Evolutionary conservation across 2,113 vertebrate species (phyloP), one percentile per base, ranked within the genome.

Genomic region (Channa argus): DNA sequence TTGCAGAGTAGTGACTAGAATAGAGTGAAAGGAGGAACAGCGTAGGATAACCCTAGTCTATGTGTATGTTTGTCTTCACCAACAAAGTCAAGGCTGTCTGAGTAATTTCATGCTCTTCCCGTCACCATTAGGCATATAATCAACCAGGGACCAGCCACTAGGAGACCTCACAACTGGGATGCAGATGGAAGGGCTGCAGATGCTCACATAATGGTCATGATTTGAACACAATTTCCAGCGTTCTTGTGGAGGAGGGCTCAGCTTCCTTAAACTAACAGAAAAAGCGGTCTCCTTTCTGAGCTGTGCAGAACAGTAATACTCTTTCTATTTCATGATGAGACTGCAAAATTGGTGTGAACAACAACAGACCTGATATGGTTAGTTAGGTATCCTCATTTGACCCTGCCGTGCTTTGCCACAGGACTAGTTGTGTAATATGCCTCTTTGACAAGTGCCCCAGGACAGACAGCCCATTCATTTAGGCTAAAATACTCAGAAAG

Each of bases 91-190:
- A 66, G 54, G 50, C 59, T 8, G 13, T 70, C 53, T 74, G 58
- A 53, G 55, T 76, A 74, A 86, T 85, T 80, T 78, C 73, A 85
- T 82, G 79, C 72, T 77, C 66, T 75, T 85, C 50, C 62, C 74
- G 77, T 79, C 71, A 79, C 63, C 68, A 85, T 85, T 83, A 79
- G 64, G 52, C 54, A 59, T 76, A 52, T 82, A 77, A 87, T 80
- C 58, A 86, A 61, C 43, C 34, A 10, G 56, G 37, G 15, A 38
- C 59, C 61, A 80, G 73, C 73, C 66, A 62, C 74, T 55, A 79
- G 71, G 70, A 15, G 39, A 41, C 39, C 33, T 13, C 59, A 80
- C 73, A 15, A 65, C 33, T 76, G 52, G 71, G 70, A 79, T 74
- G 62, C 52, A 71, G 63, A 74, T 74, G 52, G 51, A 65, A 52